phyloP scores from a whole-genome alignment of 2,797 vertebrate species.

The Mareca strepera region DNA sequence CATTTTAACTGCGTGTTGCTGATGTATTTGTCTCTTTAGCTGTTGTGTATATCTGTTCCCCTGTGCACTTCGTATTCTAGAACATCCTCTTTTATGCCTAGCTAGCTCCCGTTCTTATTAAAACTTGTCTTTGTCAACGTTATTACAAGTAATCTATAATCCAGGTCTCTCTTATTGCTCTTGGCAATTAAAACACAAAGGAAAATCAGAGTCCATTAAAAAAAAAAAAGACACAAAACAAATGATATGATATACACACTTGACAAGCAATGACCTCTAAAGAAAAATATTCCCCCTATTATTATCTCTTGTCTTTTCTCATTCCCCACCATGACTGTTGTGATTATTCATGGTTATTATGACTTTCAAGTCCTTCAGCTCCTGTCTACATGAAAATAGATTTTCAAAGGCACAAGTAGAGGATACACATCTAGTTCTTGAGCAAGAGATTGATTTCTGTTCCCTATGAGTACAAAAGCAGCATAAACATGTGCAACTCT shows the following conservation, averaged over 20 bases:
- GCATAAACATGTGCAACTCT: neutral
- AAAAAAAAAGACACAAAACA: neutral
- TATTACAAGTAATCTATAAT: neutral
- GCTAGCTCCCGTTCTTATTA: neutral
- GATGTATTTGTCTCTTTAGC: neutral
- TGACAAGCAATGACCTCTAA: neutral
- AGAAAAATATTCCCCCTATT: neutral
- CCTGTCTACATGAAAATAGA: neutral
- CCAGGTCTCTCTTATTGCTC: neutral
- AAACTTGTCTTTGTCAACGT: conserved; percentile 1
- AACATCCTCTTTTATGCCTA: neutral
- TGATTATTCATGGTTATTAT: conserved; percentile 9
- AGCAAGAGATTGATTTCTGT: neutral
- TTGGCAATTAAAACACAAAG: conserved; percentile 9
- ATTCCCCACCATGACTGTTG: neutral
- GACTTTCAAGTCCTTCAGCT: neutral
- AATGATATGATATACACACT: neutral
- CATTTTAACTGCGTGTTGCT: neutral
- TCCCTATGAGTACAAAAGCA: neutral
- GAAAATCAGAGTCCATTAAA: neutral
- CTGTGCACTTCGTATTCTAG: neutral
- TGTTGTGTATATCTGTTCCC: neutral
- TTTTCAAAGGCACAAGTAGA: neutral
- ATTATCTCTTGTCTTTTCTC: neutral
- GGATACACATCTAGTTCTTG: neutral